Evolutionary conservation across 30 jellyfish, hydroid and myxozoan species (phyloP).

Genomic region (Mastigias papua): DNA sequence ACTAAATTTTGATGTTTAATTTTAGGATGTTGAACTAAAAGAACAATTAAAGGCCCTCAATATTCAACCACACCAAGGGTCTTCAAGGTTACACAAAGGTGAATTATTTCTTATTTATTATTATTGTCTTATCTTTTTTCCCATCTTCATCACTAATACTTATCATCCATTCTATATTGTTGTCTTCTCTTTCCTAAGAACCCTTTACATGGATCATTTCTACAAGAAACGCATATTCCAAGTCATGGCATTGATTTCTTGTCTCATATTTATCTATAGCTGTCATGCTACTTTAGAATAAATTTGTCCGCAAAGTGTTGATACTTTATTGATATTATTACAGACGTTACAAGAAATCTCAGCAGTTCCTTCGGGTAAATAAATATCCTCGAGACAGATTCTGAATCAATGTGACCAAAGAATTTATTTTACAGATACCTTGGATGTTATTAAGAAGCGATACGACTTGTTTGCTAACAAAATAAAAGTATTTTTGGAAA

Average conservation of each 20-base stretch:
- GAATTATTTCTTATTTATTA: neutral
- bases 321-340: too few species aligned
- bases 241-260: too few species aligned
- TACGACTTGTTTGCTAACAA: neutral
- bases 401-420: neutral
- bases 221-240: too few species aligned
- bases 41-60: neutral
- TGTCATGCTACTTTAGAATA: too few species aligned
- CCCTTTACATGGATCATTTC: too few species aligned
- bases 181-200: too few species aligned
- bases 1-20: neutral
- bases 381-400: neutral
- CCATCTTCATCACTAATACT: neutral
- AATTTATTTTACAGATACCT: conserved; percentile 5
- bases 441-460: conserved; percentile 15
- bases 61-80: neutral
- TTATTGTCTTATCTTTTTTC: neutral
- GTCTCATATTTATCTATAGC: too few species aligned
- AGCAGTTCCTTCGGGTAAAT: too few species aligned
- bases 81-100: neutral
- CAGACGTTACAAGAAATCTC: too few species aligned
- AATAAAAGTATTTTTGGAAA: neutral
- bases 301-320: too few species aligned
- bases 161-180: too few species aligned
- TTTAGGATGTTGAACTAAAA: conserved; percentile 14